A percentile compares a stretch with the other conserved stretches of the same genome.
Conservation (phyloP, 2,113 vertebrate genomes). For the Myotis brandtii region DNA sequence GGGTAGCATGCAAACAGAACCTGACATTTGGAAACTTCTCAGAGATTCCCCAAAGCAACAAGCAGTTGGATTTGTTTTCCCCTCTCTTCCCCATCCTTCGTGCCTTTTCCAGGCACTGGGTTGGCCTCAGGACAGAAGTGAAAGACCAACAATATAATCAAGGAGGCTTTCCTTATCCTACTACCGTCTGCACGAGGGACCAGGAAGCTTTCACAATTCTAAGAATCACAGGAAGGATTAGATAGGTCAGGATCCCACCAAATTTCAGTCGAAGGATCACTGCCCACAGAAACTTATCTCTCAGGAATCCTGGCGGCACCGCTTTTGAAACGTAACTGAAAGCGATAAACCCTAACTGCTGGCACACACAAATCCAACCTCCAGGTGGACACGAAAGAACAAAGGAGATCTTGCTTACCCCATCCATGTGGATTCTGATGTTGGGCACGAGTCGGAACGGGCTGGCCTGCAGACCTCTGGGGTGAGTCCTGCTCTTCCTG, state of each 20-base stretch:
- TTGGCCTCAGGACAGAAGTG: neutral
- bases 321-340: neutral
- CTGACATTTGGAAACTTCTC: constrained; percentile 32
- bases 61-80: constrained; percentile 3
- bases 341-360: neutral
- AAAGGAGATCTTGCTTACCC: constrained; percentile 86
- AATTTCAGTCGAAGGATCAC: neutral
- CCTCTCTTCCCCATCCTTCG: neutral
- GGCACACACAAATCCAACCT: neutral
- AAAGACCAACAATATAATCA: neutral
- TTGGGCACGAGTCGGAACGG: constrained; percentile 85
- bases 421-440: constrained; percentile 85
- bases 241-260: neutral
- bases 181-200: neutral
- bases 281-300: neutral
- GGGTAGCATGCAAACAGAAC: neutral
- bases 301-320: neutral
- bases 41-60: neutral
- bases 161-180: neutral
- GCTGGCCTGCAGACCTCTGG: constrained; percentile 82
- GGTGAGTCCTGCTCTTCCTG: constrained; percentile 79
- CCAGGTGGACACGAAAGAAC: neutral
- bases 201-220: neutral
- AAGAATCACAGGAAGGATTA: neutral
- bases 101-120: neutral